Conservation (phyloP, 2,888 invertebrate species). For the Megamerina dolium region DNA sequence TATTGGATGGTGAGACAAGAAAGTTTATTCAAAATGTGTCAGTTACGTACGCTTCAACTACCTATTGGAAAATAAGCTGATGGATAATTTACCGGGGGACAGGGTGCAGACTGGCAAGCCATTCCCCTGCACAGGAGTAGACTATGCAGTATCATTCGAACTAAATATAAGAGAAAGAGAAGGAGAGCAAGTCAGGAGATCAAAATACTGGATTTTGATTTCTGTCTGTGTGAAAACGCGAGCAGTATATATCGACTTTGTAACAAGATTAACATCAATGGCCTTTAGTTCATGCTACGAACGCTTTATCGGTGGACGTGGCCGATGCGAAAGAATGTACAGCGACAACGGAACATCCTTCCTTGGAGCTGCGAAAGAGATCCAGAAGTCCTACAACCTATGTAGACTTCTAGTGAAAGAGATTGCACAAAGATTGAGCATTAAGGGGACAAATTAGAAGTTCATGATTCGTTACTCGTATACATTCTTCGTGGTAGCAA, state of each 20-base stretch:
- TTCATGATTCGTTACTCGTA: too few relatives aligned
- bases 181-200: constrained; percentile 4
- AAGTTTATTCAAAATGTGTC: too few relatives aligned
- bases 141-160: constrained; percentile 10
- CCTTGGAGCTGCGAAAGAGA: constrained; percentile 23
- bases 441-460: too few relatives aligned
- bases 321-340: constrained; percentile 23
- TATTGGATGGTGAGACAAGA: too few relatives aligned
- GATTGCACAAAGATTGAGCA: too few relatives aligned
- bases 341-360: constrained; percentile 32
- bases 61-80: constrained; percentile 4
- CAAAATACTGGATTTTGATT: constrained; percentile 9
- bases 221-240: constrained; percentile 14
- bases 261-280: constrained; percentile 6
- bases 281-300: constrained; percentile 23
- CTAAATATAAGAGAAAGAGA: constrained; percentile 5
- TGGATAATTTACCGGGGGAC: constrained; percentile 6
- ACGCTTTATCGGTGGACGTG: constrained; percentile 26
- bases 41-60: constrained; percentile 6
- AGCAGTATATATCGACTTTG: constrained; percentile 10
- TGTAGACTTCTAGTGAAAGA: too few relatives aligned
- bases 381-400: too few relatives aligned
- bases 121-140: constrained; percentile 8
- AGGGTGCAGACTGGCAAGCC: constrained; percentile 8
- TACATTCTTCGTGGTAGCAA: too few relatives aligned